Evolutionary conservation across 2,113 vertebrate genomes (phyloP).

Genomic region (Poeciliopsis retropinna): DNA sequence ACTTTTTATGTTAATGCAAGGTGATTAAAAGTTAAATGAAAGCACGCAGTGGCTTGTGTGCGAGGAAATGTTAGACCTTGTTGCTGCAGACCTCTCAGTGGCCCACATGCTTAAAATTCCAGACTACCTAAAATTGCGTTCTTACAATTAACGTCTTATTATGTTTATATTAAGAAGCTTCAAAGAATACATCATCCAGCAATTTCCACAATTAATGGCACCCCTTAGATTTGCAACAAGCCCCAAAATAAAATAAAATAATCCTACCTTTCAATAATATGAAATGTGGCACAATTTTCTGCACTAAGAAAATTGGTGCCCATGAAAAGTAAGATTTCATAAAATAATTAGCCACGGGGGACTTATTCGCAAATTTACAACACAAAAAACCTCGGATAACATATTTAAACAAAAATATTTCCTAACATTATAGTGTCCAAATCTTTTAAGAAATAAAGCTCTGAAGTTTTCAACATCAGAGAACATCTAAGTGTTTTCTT

Average conservation of each 20-base stretch:
- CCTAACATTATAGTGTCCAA: too few species aligned
- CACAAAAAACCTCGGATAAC: too few species aligned
- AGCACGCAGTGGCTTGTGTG: slow-evolving; percentile 3
- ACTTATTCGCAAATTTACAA: too few species aligned
- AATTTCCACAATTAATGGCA: neutral
- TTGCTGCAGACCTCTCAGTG: slow-evolving; percentile 26
- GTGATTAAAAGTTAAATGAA: slow-evolving; percentile 54
- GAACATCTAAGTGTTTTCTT: too few species aligned
- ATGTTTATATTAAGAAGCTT: neutral
- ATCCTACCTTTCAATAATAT: neutral
- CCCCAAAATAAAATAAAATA: neutral
- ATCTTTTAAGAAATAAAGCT: too few species aligned
- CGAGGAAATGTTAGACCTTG: slow-evolving; percentile 13
- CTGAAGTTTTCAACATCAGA: too few species aligned
- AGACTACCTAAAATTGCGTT: slow-evolving; percentile 24
- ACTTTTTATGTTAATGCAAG: slow-evolving; percentile 33
- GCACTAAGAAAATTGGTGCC: neutral
- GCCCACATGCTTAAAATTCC: slow-evolving; percentile 23
- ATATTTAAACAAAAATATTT: too few species aligned
- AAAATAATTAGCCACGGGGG: too few species aligned
- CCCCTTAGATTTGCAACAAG: neutral
- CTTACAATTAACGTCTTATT: neutral
- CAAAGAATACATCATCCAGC: neutral
- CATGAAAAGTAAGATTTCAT: neutral
- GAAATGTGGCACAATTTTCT: neutral